Evolutionary conservation across 2,797 vertebrate species (phyloP), one percentile per base, ranked within the genome.

Genomic region (Pangasius djambal): DNA sequence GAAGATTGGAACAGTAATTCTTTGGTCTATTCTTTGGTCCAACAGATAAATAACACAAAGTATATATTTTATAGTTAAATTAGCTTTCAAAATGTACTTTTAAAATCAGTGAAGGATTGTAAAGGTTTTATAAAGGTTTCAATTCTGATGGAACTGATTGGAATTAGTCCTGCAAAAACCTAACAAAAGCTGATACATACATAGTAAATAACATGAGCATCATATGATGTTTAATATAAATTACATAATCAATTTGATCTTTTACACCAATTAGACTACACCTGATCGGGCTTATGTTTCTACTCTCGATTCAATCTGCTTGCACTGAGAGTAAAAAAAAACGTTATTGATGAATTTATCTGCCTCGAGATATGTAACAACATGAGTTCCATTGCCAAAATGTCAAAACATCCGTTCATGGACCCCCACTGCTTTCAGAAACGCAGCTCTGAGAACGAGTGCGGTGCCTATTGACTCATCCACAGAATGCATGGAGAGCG

Each of bases 381-480:
- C 85, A 89, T 65, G 74, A 87, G 82, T n/a, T 90, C 67, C 83
- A 85, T 69, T 88, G 86, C 89, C 89, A 81, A 88, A 87, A 89
- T 78, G 85, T 78, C 86, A 87, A 77, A 85, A 22, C 89, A 85
- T 89, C 86, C 89, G 67, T 85, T 87, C 86, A 59, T 16, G 67
- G n/a, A 44, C 37, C 86, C 86, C 86, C 28, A 31, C 37, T 50
- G 89, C 86, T 40, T 52, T 81, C 63, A 22, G 65, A 50, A 81
- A 44, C 31, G n/a, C 59, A 48, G 82, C 28, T 25, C 72, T 31
- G 86, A 77, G 81, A 83, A 22, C 4, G 70, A 83, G 69, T 10
- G 4, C 79, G 70, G 72, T 50, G 82, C 86, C 86, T 88, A 88
- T 81, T 81, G 89, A 90, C 89, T 90, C 82, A 90, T 85, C 81